A percentile compares a stretch with the other conserved stretches of the same genome.
phyloP scores from a whole-genome alignment of 1,140 invertebrate species.

The Lerema accius region DNA sequence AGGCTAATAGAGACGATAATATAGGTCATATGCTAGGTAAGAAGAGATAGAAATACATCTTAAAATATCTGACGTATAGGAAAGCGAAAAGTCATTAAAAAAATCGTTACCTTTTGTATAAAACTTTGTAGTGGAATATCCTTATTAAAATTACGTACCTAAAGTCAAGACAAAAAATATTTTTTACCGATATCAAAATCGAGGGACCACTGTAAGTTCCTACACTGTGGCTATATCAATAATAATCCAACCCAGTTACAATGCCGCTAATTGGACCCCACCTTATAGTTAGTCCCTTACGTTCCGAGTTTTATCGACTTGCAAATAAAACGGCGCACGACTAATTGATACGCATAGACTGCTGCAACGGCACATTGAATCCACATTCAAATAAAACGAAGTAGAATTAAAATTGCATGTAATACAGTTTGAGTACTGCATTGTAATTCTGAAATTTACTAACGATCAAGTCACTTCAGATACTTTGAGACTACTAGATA shows the following conservation, averaged over 20 bases:
- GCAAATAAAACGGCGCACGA: conserved; percentile 16
- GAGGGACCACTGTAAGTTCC: neutral
- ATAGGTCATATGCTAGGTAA: too few species aligned
- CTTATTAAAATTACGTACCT: too few species aligned
- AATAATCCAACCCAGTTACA: conserved; percentile 15
- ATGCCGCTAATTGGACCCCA: conserved; percentile 10
- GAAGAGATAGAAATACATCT: too few species aligned
- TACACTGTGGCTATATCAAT: conserved; percentile 2
- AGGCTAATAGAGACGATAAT: too few species aligned
- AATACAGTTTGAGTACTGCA: neutral
- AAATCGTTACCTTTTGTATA: too few species aligned
- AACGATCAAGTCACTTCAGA: too few species aligned
- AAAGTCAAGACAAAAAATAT: neutral
- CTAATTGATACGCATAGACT: conserved; percentile 19
- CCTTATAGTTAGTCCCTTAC: neutral
- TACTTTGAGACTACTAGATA: too few species aligned
- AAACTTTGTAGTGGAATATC: too few species aligned
- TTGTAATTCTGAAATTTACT: too few species aligned
- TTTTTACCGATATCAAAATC: neutral
- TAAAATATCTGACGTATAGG: too few species aligned
- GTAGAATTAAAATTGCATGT: neutral
- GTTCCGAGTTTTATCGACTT: conserved; percentile 12
- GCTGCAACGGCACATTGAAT: neutral
- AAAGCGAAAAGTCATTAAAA: too few species aligned
- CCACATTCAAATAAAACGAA: neutral